Conservation (phyloP, 2,888 invertebrate species). For the Isotomurus palustris region DNA sequence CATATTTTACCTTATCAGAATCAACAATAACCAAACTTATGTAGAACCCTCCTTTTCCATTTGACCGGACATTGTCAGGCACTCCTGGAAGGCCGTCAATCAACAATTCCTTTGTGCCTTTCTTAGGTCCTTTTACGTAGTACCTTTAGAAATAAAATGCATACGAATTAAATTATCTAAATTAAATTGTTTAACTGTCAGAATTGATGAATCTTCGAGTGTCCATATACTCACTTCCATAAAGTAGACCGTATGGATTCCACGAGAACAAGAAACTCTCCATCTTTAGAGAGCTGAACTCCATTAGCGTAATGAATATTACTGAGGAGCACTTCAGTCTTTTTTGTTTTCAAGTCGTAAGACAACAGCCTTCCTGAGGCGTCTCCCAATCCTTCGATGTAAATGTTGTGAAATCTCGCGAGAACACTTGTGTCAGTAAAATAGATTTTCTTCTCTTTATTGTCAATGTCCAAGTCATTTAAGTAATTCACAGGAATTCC, state of each 20-base stretch:
- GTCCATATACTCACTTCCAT: conserved; percentile 53
- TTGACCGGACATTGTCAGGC: conserved; percentile 62
- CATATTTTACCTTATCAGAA: conserved; percentile 49
- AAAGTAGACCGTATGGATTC: conserved; percentile 67
- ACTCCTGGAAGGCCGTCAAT: conserved; percentile 69
- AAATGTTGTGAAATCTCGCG: conserved; percentile 57
- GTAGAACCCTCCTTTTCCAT: conserved; percentile 64
- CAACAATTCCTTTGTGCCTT: conserved; percentile 72
- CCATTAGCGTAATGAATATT: conserved; percentile 85
- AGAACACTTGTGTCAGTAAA: conserved; percentile 80
- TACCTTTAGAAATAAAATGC: conserved; percentile 52
- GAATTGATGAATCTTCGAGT: not conserved
- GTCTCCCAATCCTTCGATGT: conserved; percentile 19
- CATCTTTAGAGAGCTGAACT: conserved; percentile 70
- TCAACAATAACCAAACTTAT: conserved; percentile 57
- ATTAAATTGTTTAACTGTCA: not conserved
- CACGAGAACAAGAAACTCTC: conserved; percentile 72
- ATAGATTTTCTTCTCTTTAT: conserved; percentile 75
- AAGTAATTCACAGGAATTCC: conserved; percentile 56
- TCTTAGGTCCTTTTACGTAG: conserved; percentile 72
- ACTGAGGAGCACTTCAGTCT: conserved; percentile 68
- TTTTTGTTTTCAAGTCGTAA: conserved; percentile 72
- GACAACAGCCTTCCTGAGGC: conserved; percentile 63
- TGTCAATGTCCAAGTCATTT: conserved; percentile 70
- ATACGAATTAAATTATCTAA: not conserved